Evolutionary conservation across 2,113 vertebrate genomes (phyloP), one percentile per base, ranked within the genome.

Genomic region (Tachycineta bicolor): DNA sequence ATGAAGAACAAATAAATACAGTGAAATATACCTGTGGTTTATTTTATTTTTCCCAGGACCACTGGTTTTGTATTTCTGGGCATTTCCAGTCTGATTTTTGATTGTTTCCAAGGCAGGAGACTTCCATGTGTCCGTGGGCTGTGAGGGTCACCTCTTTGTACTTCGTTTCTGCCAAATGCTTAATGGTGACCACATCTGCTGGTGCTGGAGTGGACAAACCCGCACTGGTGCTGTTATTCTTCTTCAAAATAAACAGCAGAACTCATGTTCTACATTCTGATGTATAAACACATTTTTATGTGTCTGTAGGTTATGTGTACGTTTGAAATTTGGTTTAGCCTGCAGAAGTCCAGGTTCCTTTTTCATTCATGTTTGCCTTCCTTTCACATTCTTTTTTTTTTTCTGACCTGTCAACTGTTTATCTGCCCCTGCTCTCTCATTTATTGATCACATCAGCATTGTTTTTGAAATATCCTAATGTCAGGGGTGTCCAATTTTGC

Each of bases 1-100:
- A 67, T 39, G 67, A 95, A 97, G 96, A 97, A 92, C 67, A 91
- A 96, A 88, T 81, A 92, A 93, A 92, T 53, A 37, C 85, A 93
- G 26, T 87, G 18, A 92, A 90, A 87, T 16, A 37, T 11, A 62
- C 20, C 21, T 84, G 47, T 68, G 73, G 16, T 12, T 26, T 16
- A 8, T 21, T 29, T 31, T 20, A 13, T 80, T 71, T 47, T 31
- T 19, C 47, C 37, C 6, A 7, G 26, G 33, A 44, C 14, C 19
- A 21, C 34, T 11, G 16, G 6, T 65, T 39, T 59, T 71, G 9
- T 83, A 49, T 89, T 93, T 80, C 28, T 3, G 4, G 37, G 8
- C 15, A 11, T 50, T 55, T 67, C 41, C 34, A 70, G 1, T 70
- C 49, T 31, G 12, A 78, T 46, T 95, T 80, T 86, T 46, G 29